Percentiles rank a stretch among this genome's conserved stretches.
phyloP scores from a whole-genome alignment of 2,797 vertebrate species.

The Columba guinea region DNA sequence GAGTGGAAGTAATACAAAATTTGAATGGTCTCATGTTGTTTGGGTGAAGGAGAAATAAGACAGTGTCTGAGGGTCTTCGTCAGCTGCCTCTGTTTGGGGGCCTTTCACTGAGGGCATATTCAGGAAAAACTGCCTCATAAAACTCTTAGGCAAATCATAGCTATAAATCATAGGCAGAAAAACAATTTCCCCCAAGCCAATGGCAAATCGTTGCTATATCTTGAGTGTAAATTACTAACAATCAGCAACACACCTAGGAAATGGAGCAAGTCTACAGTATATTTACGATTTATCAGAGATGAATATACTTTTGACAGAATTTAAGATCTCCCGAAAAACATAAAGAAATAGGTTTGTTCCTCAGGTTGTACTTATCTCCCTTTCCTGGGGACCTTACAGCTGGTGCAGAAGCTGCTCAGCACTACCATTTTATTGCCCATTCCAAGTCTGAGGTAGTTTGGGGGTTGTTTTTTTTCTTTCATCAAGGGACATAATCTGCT shows the following conservation, averaged over 20 bases:
- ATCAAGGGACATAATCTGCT: slow-evolving; percentile 2
- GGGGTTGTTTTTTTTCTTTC: neutral
- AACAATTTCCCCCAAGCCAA: slow-evolving; percentile 72
- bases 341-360: slow-evolving; percentile 65
- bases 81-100: slow-evolving; percentile 50
- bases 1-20: slow-evolving; percentile 8
- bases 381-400: slow-evolving; percentile 28
- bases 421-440: slow-evolving; percentile 33
- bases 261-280: slow-evolving; percentile 66
- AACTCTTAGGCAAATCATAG: slow-evolving; percentile 74
- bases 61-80: slow-evolving; percentile 39
- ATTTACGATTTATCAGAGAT: slow-evolving; percentile 72
- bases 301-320: slow-evolving; percentile 70
- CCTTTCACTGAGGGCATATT: slow-evolving; percentile 64
- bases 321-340: slow-evolving; percentile 67
- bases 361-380: slow-evolving; percentile 44
- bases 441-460: slow-evolving; percentile 22
- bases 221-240: slow-evolving; percentile 73
- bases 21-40: slow-evolving; percentile 20
- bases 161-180: slow-evolving; percentile 70
- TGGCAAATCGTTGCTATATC: slow-evolving; percentile 72
- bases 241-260: slow-evolving; percentile 73
- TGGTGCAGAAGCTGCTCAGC: slow-evolving; percentile 32
- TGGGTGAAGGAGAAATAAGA: slow-evolving; percentile 53
- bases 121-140: slow-evolving; percentile 72